Evolutionary conservation across 2,113 vertebrate species (phyloP).

Genomic region (Microcebus tavaratra): DNA sequence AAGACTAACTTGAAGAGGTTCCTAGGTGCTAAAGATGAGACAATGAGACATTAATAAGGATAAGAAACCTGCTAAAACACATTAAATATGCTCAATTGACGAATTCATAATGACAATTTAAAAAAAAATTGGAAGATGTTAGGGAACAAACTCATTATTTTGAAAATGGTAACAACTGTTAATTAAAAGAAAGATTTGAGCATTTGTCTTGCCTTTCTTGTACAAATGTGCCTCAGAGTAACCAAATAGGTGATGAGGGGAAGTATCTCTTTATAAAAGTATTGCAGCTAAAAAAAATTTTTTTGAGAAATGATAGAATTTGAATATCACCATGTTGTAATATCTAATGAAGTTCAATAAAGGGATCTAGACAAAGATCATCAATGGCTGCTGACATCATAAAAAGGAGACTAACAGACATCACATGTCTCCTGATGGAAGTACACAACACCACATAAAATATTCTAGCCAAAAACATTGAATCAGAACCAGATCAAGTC

Average conservation of each 20-base stretch:
- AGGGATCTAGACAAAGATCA: background rate
- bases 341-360: background rate
- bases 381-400: background rate
- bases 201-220: background rate
- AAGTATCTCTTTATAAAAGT: background rate
- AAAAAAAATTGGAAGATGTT: background rate
- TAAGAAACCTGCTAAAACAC: background rate
- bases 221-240: background rate
- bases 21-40: background rate
- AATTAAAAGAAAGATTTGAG: background rate
- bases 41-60: background rate
- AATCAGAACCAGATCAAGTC: background rate
- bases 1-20: background rate
- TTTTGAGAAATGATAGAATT: background rate
- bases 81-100: background rate
- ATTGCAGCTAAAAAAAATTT: background rate
- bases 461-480: background rate
- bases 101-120: background rate
- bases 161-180: background rate
- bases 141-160: slow-evolving; percentile 25
- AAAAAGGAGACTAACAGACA: background rate
- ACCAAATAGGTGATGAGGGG: background rate
- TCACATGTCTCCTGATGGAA: background rate
- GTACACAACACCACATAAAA: background rate
- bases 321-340: slow-evolving; percentile 11